Conservation (phyloP, 2,113 vertebrate genomes). For the Patagioenas fasciata region DNA sequence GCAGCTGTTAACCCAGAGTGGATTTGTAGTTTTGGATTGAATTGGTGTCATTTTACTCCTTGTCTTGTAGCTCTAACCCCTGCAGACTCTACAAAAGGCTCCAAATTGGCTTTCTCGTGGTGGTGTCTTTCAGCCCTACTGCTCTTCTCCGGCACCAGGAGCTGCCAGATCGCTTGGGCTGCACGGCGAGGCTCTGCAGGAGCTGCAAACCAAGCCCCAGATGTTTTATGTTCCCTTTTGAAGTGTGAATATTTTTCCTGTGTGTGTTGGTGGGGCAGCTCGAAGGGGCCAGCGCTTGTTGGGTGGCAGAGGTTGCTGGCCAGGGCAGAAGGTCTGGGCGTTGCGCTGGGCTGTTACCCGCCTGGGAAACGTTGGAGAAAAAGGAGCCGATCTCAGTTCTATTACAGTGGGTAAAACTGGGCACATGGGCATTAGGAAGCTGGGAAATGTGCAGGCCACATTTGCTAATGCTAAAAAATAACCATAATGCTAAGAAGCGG, state of each 20-base stretch:
- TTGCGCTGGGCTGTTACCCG: not conserved
- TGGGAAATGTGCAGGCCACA: fast-evolving
- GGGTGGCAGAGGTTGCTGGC: not conserved
- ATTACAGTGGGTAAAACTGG: not conserved
- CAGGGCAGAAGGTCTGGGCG: not conserved
- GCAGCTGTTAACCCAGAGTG: not conserved
- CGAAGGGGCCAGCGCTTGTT: fast-evolving
- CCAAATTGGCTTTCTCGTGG: not conserved
- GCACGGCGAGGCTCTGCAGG: not conserved
- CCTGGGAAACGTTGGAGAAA: not conserved
- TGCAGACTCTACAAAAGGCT: not conserved
- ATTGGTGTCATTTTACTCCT: not conserved
- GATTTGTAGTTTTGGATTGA: not conserved
- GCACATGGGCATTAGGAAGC: fast-evolving
- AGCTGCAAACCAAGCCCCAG: not conserved
- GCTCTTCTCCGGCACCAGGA: not conserved
- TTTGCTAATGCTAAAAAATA: not conserved
- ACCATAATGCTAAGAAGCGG: too few relatives aligned
- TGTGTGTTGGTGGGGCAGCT: not conserved
- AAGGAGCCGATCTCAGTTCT: not conserved
- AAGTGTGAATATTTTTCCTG: not conserved
- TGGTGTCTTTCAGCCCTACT: not conserved
- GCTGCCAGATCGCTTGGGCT: not conserved
- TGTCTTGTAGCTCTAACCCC: not conserved
- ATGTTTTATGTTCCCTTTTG: not conserved